Conservation (phyloP, 2,888 invertebrate species). For the Eremobia ochroleuca region DNA sequence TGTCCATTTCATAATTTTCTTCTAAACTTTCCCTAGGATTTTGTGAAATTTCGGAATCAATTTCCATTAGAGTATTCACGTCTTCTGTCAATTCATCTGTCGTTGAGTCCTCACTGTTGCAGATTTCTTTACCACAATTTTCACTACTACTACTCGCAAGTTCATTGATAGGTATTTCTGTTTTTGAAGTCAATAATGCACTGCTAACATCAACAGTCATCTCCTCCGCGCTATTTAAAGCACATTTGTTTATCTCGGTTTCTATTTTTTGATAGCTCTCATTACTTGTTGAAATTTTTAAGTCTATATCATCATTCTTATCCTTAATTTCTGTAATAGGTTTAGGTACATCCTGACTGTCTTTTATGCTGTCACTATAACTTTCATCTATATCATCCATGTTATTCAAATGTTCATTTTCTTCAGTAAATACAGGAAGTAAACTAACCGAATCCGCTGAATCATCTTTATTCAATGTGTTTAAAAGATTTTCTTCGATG, state of each 20-base stretch:
- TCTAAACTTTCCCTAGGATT: slow-evolving; percentile 19
- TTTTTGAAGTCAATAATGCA: neutral
- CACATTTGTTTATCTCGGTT: slow-evolving; percentile 1
- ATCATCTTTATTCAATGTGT: slow-evolving; percentile 25
- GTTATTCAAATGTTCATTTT: slow-evolving; percentile 21
- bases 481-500: slow-evolving; percentile 18
- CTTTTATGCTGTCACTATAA: slow-evolving; percentile 9
- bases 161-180: slow-evolving; percentile 19
- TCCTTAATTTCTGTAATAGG: neutral
- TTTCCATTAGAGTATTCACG: slow-evolving; percentile 15
- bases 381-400: slow-evolving; percentile 9
- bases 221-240: slow-evolving; percentile 7
- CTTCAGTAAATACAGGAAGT: slow-evolving; percentile 30
- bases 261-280: slow-evolving; percentile 21
- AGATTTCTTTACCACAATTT: slow-evolving; percentile 13
- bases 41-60: slow-evolving; percentile 13
- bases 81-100: slow-evolving; percentile 22
- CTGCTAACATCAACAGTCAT: slow-evolving; percentile 12
- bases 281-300: slow-evolving; percentile 12
- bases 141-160: slow-evolving; percentile 13
- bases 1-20: slow-evolving; percentile 14
- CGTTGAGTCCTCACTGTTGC: slow-evolving; percentile 2
- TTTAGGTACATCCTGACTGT: slow-evolving; percentile 9
- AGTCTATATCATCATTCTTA: slow-evolving; percentile 6
- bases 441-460: slow-evolving; percentile 35